These are phyloP conservation scores for Ridgeia piscesae DNA, from an alignment of 1,140 invertebrate species.

Conservation along the genomic window DNA sequence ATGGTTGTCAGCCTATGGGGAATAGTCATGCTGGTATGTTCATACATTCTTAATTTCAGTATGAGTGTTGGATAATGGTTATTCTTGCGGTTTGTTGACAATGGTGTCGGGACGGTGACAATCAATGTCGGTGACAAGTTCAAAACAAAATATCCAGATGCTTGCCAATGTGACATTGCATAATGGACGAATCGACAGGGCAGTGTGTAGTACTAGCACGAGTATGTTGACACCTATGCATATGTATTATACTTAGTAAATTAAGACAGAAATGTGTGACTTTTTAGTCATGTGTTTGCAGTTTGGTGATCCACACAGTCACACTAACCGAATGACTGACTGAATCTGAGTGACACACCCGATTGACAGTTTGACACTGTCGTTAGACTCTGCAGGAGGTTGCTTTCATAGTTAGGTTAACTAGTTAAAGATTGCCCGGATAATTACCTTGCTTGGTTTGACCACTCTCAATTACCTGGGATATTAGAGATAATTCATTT, in stretches of 20 bases:
- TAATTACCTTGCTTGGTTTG: too few species aligned
- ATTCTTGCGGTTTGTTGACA: neutral
- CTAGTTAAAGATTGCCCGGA: too few species aligned
- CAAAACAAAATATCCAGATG: neutral
- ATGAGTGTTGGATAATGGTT: neutral
- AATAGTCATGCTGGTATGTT: slow-evolving; percentile 22
- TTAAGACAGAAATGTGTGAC: neutral
- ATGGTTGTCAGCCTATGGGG: slow-evolving; percentile 25
- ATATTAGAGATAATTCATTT: too few species aligned
- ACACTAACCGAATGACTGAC: too few species aligned
- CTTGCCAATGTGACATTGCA: neutral
- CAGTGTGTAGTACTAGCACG: neutral
- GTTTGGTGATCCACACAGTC: too few species aligned
- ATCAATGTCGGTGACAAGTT: neutral
- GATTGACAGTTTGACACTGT: too few species aligned
- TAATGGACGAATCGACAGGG: neutral
- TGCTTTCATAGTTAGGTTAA: too few species aligned
- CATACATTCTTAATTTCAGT: neutral
- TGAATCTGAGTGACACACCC: too few species aligned
- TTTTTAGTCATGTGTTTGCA: neutral
- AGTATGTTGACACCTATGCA: neutral
- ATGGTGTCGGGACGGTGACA: neutral
- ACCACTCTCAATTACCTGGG: too few species aligned
- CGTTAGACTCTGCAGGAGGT: too few species aligned
- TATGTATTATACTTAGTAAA: neutral